Base-by-base conservation (phyloP, 2,888 invertebrate genomes). In the Serripes groenlandicus region DNA sequence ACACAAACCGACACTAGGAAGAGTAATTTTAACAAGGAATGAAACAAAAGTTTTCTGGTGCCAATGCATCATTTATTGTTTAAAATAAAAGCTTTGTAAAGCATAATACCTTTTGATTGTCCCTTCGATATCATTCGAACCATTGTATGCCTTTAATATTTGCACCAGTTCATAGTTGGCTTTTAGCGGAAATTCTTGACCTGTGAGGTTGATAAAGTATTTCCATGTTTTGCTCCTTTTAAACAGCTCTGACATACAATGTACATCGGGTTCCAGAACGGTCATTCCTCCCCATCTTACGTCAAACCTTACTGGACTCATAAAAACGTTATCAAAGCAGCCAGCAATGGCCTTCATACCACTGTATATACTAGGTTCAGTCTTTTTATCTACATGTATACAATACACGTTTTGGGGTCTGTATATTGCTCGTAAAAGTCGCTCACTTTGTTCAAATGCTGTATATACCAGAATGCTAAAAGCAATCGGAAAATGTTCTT, bases 171-270 rank as follows among this genome's bases (percentile, higher is more conserved):
- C 92, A 9, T 76, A 76, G 75, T 94, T 94, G 4, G 92, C 93
- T 73, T 91, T 91, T 34, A 93, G 75, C 0, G 94, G 94, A 74
- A 92, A 92, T 81, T 93, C 93, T 73, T 92, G 92, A 0, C 92
- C 93, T 0, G 93, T 92, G 34, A 94, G 83, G 74, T 94, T 94
- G 35, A 94, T 92, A 69, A 93, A 92, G 76, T 94, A 94, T 58
- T 90, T 89, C 94, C 94, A 94, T 30, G 71, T 66, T 26, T 42
- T 42, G 5, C 42, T 42, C 35, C 9, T 23, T n/a, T 88, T 32
- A 34, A 30, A 58, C 7, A 92, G 73, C 35, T 90, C 91, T 28
- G 79, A 37, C 78, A 92, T 80, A 78, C 93, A 93, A 34, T 81
- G 81, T 28, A 93, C 77, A 58, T 92, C 92, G 5, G 93, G 90